Evolutionary conservation across 2,888 invertebrate genomes (phyloP).

Genomic region (Arenicola marina): DNA sequence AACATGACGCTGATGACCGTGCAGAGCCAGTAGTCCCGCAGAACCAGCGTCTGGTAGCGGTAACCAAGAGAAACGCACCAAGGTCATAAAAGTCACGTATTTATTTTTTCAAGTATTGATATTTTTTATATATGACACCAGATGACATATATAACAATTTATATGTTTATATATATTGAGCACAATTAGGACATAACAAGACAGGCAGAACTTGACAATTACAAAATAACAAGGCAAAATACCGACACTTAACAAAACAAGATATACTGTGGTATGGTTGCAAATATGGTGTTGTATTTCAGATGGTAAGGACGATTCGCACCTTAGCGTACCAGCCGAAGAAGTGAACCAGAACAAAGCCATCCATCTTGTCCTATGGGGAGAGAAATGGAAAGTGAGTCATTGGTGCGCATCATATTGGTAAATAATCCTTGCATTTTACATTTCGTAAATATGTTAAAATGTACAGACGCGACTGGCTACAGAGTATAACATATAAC

Average conservation of each 20-base stretch:
- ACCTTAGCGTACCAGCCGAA: constrained; percentile 68
- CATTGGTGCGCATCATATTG: neutral
- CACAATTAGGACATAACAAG: too few species aligned
- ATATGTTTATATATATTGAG: neutral
- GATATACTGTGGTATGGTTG: neutral
- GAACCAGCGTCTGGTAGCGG: constrained; percentile 61
- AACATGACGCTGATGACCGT: constrained; percentile 66
- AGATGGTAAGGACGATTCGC: constrained; percentile 14
- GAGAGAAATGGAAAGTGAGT: constrained; percentile 22
- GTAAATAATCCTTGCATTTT: too few species aligned
- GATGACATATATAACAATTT: neutral
- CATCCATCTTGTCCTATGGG: constrained; percentile 66
- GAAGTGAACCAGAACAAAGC: constrained; percentile 66
- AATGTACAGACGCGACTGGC: too few species aligned
- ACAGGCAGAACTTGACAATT: too few species aligned
- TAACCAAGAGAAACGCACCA: neutral
- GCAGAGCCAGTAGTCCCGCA: constrained; percentile 67
- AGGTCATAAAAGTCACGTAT: neutral
- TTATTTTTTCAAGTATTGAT: neutral
- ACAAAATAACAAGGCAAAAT: too few species aligned
- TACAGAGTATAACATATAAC: too few species aligned
- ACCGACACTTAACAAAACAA: neutral
- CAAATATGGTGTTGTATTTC: neutral
- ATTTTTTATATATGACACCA: neutral
- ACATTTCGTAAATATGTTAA: too few species aligned